Evolutionary conservation across 2,888 invertebrate species (phyloP).

Genomic region (Fissipunctia ypsillon): DNA sequence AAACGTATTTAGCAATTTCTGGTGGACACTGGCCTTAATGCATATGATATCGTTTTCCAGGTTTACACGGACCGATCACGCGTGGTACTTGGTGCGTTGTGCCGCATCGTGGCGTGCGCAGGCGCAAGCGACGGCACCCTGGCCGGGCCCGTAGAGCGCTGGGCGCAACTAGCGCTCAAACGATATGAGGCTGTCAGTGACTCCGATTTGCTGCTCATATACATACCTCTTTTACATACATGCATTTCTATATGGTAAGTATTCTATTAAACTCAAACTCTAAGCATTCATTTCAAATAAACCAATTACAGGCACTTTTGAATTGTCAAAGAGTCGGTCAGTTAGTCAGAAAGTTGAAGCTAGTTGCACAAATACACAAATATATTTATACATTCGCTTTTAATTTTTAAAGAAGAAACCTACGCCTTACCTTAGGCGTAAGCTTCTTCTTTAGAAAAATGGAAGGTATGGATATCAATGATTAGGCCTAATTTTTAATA

Average conservation of each 20-base stretch:
- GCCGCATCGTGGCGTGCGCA: conserved; percentile 92
- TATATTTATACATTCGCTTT: too few species aligned
- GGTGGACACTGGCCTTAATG: not conserved
- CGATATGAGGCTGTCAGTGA: conserved; percentile 94
- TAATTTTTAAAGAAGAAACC: too few species aligned
- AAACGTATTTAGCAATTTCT: not conserved
- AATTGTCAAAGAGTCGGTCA: too few species aligned
- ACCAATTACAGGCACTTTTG: too few species aligned
- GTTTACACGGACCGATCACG: conserved; percentile 93
- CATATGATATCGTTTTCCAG: conserved; percentile 72
- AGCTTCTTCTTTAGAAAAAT: too few species aligned
- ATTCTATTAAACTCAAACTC: too few species aligned
- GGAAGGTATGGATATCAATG: too few species aligned
- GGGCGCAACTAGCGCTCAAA: conserved; percentile 93
- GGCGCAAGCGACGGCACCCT: conserved; percentile 87
- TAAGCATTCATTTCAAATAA: too few species aligned
- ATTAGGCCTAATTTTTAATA: too few species aligned
- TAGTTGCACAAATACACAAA: too few species aligned
- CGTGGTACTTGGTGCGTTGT: conserved; percentile 92
- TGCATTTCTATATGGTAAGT: conserved; percentile 92
- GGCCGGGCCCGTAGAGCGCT: conserved; percentile 91
- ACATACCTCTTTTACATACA: conserved; percentile 92
- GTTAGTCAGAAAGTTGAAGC: too few species aligned
- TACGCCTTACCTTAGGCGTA: too few species aligned
- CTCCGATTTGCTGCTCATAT: conserved; percentile 92